These are phyloP conservation scores for Enteromius fasciolatus DNA, from an alignment of 2,797 vertebrate species.

Conservation along the genomic window DNA sequence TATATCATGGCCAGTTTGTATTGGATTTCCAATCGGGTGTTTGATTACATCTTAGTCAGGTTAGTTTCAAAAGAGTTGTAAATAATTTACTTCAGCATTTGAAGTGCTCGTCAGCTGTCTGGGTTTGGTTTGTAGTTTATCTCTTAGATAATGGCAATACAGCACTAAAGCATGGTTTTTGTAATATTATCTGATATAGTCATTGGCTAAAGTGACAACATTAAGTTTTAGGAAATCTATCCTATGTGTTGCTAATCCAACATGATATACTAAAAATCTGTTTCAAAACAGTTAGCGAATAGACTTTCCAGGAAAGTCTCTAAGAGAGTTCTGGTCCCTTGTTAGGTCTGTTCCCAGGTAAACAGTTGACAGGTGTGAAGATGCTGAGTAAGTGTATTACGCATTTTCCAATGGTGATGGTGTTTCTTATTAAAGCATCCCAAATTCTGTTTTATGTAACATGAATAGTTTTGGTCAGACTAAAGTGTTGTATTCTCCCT, in stretches of 20 bases:
- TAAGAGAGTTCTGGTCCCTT: neutral
- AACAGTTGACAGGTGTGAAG: neutral
- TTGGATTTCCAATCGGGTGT: slow-evolving; percentile 17
- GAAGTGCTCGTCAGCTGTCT: slow-evolving; percentile 15
- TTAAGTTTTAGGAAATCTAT: neutral
- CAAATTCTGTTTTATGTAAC: neutral
- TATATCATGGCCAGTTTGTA: neutral
- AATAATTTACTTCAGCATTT: slow-evolving; percentile 41
- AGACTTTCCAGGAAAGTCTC: neutral
- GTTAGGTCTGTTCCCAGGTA: neutral
- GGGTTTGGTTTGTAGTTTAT: slow-evolving; percentile 21
- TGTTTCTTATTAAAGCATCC: neutral
- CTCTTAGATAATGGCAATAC: neutral
- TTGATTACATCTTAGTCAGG: slow-evolving; percentile 23
- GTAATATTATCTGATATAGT: neutral
- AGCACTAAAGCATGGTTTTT: neutral
- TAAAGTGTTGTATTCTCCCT: neutral
- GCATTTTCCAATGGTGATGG: neutral
- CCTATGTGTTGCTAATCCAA: neutral
- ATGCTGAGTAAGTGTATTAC: neutral
- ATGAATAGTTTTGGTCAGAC: neutral
- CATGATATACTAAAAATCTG: neutral
- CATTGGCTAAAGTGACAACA: neutral
- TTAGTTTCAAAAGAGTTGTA: slow-evolving; percentile 31
- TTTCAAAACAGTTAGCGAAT: neutral